Evolutionary conservation across 92 coral and sea anemone genomes (phyloP).

Genomic region (Anthopleura xanthogrammica): DNA sequence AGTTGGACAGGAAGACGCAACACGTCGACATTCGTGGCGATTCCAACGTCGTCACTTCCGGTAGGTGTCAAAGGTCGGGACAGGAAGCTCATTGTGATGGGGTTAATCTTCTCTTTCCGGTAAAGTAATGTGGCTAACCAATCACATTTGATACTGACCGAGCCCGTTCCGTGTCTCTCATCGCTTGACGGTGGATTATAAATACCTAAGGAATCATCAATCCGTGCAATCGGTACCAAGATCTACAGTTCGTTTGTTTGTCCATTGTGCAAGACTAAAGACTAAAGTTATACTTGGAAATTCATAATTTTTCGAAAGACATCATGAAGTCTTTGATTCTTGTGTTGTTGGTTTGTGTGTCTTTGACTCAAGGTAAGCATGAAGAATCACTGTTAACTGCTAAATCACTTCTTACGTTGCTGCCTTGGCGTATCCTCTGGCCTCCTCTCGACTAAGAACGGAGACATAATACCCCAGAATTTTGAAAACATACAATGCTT

Average conservation of each 20-base stretch:
- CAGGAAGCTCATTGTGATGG: neutral
- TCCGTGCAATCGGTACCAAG: conserved; percentile 34
- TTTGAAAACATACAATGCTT: too few species aligned
- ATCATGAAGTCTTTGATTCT: conserved; percentile 4
- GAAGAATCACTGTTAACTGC: neutral
- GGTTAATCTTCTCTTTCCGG: conserved; percentile 8
- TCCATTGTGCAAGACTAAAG: neutral
- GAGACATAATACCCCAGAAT: neutral
- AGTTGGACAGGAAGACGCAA: too few species aligned
- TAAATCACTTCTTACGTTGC: neutral
- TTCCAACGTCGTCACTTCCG: neutral
- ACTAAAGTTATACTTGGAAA: neutral
- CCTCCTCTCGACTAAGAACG: too few species aligned
- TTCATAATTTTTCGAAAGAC: neutral
- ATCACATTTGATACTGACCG: neutral
- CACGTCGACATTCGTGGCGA: neutral
- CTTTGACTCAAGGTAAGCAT: conserved; percentile 9
- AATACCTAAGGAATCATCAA: neutral
- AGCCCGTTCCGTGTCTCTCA: neutral
- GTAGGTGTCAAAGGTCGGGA: neutral
- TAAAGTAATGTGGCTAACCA: neutral
- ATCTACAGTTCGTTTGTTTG: neutral
- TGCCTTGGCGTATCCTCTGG: neutral
- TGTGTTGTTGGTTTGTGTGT: conserved; percentile 11
- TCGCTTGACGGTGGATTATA: neutral